These are phyloP conservation scores for Drosophila prostipennis DNA, from an alignment of 2,888 invertebrate genomes.

Conservation along the genomic window DNA sequence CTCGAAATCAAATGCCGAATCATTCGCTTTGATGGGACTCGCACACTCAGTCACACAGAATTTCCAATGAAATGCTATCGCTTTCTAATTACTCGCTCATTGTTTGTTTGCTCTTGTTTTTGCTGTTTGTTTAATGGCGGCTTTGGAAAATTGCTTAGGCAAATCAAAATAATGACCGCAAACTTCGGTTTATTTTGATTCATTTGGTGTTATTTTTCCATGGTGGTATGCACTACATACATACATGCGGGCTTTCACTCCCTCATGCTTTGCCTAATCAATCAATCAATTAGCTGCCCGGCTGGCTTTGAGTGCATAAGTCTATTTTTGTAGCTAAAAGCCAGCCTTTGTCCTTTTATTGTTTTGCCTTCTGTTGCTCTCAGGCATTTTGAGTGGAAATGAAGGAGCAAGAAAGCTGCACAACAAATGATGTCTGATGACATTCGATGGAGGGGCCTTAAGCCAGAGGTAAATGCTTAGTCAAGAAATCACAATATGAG, in stretches of 20 bases:
- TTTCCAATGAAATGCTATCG: slow-evolving; percentile 17
- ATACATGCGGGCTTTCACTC: slow-evolving; percentile 8
- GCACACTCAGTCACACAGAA: slow-evolving; percentile 20
- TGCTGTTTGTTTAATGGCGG: slow-evolving; percentile 22
- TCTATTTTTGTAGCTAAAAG: slow-evolving; percentile 73
- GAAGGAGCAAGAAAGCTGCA: slow-evolving; percentile 3
- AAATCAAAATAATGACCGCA: slow-evolving; percentile 66
- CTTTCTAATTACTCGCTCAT: slow-evolving; percentile 37
- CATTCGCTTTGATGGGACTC: slow-evolving; percentile 52
- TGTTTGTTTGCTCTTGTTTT: slow-evolving; percentile 41
- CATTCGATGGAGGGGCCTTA: neutral
- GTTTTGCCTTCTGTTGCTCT: slow-evolving; percentile 11
- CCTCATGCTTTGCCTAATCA: slow-evolving; percentile 57
- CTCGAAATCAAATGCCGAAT: slow-evolving; percentile 64
- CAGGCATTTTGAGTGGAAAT: slow-evolving; percentile 21
- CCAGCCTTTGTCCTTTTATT: slow-evolving; percentile 35
- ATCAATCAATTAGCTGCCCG: slow-evolving; percentile 74
- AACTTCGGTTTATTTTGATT: slow-evolving; percentile 53
- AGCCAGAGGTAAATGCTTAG: slow-evolving; percentile 1
- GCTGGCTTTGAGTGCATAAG: slow-evolving; percentile 40
- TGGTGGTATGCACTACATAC: neutral
- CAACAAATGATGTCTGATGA: slow-evolving; percentile 22
- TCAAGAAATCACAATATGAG: neutral
- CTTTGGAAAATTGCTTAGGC: slow-evolving; percentile 51
- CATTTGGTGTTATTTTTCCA: slow-evolving; percentile 39